Base-by-base conservation (phyloP, 1,140 invertebrate species). In the Parapsyche elsis region DNA sequence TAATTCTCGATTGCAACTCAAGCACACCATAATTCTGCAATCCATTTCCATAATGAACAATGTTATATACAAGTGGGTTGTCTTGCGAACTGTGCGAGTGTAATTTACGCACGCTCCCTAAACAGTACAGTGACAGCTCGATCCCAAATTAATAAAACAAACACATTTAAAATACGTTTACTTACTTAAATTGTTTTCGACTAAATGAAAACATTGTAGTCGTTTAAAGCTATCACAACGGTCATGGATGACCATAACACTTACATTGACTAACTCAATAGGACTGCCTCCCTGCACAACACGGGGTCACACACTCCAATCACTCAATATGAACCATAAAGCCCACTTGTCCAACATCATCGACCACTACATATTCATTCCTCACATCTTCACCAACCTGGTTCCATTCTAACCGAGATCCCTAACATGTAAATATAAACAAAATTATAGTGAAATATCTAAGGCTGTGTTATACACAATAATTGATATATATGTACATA, bases 201-300 rank as follows among this genome's bases (percentile, higher is more conserved):
- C 77, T 71, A 76, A 76, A 83, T 75, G 75, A 71, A 76, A 73
- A 78, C 59, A 78, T 78, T 78, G 57, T 73, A 53, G 80, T 78
- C 78, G 73, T 83, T 82, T 83, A 83, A 83, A 83, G 83, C 83
- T 83, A 83, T 83, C 83, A 83, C 83, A 80, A 74, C 26, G 78
- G 78, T 78, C 78, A 71, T 46, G 67, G 14, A 23, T 49, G 81
- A 71, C 73, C 79, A 64, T 79, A 81, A 81, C 81, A 79, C 71
- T 77, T 78, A 78, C 76, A 78, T 79, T 80, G 45, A 77, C 81
- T 80, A 78, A 77, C 71, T 59, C 46, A 67, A 57, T 76, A 77
- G 76, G 59, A 77, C 76, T 67, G 76, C 76, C 73, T 64, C 57
- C 46, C 53, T 44, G 73, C 53, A 38, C 24, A 73, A 73, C 38